A percentile compares a stretch with the other conserved stretches of the same genome.
phyloP scores from a whole-genome alignment of 2,113 vertebrate species.

The Alosa alosa region DNA sequence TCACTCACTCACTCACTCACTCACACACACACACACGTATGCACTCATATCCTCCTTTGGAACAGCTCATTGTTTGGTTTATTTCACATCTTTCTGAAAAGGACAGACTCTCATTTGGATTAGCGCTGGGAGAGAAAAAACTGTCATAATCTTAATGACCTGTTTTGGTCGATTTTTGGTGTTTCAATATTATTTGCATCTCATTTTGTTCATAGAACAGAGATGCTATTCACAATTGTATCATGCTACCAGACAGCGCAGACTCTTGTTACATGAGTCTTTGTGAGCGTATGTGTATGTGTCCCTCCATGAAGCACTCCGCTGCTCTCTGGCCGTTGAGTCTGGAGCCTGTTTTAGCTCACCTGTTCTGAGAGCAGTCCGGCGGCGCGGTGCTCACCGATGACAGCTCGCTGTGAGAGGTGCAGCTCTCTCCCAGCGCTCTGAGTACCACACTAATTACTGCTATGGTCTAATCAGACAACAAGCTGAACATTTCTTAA shows the following conservation, averaged over 20 bases:
- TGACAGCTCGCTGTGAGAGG: neutral
- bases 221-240: neutral
- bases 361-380: neutral
- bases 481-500: neutral
- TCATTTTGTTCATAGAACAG: neutral
- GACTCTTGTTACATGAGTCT: neutral
- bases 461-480: neutral
- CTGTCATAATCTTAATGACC: neutral
- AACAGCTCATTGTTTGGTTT: neutral
- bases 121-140: neutral
- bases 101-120: neutral
- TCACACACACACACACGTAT: constrained; percentile 10
- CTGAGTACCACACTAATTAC: neutral
- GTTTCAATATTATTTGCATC: neutral
- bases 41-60: neutral
- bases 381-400: neutral
- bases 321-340: neutral
- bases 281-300: neutral
- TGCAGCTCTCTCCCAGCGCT: neutral
- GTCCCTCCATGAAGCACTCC: neutral
- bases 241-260: neutral
- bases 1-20: neutral
- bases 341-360: neutral
- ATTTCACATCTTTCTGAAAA: neutral
- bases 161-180: neutral